These are phyloP conservation scores for Podocnemis expansa DNA, from an alignment of 2,113 vertebrate species.

Conservation along the genomic window DNA sequence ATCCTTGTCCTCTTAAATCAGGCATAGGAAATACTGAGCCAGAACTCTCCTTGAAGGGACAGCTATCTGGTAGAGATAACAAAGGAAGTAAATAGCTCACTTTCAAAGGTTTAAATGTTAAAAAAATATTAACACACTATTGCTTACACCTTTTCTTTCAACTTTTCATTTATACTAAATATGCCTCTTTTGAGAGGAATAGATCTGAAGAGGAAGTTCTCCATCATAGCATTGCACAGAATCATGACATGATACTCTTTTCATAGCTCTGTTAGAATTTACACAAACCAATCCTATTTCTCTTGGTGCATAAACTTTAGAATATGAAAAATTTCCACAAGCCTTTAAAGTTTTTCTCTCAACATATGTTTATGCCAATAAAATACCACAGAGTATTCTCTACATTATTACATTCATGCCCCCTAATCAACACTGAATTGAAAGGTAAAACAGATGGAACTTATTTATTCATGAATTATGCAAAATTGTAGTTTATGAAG, in stretches of 20 bases:
- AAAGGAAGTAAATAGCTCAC: neutral
- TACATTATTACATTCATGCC: conserved; percentile 14
- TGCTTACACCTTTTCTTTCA: neutral
- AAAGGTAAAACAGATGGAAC: conserved; percentile 54
- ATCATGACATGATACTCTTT: neutral
- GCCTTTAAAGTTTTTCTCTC: conserved; percentile 33
- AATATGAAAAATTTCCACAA: conserved; percentile 2
- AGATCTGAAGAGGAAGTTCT: neutral
- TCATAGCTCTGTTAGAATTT: neutral
- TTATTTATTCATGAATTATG: conserved; percentile 60
- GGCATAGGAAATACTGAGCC: neutral
- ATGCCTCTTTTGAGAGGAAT: neutral
- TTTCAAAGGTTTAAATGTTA: neutral
- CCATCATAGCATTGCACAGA: neutral
- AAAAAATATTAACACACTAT: neutral
- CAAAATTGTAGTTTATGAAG: conserved; percentile 60
- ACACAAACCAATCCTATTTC: neutral
- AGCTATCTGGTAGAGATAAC: neutral
- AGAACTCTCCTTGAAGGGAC: neutral
- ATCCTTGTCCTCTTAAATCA: neutral
- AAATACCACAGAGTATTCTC: conserved; percentile 1
- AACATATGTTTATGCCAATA: conserved; percentile 31
- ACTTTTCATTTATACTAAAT: neutral
- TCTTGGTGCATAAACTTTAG: neutral
- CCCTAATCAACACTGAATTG: conserved; percentile 36